A percentile compares a stretch with the other conserved stretches of the same genome.
Evolutionary conservation across 2,113 vertebrate species (phyloP).

Genomic region (Merops nubicus): DNA sequence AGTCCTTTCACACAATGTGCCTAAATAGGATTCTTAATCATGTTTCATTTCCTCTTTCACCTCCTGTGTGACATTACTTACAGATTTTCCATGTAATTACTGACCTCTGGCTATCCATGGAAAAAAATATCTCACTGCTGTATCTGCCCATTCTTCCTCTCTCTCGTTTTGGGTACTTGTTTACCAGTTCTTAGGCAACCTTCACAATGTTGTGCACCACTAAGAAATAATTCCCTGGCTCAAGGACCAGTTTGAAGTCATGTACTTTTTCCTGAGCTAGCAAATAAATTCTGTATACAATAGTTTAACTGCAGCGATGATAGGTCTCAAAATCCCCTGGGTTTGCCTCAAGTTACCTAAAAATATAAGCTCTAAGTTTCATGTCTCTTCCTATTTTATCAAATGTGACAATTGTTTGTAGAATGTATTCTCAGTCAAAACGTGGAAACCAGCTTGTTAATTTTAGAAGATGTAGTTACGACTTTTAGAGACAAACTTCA

Average conservation of each 20-base stretch:
- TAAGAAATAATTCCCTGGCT: background rate
- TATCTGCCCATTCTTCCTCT: background rate
- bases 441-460: background rate
- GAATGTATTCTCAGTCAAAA: background rate
- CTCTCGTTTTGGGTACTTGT: slow-evolving; percentile 2
- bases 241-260: background rate
- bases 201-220: background rate
- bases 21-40: background rate
- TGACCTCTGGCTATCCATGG: slow-evolving; percentile 23
- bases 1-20: background rate
- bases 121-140: slow-evolving; percentile 4
- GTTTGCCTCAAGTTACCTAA: background rate
- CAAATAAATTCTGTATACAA: background rate
- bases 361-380: background rate
- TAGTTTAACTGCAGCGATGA: background rate
- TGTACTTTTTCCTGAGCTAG: background rate
- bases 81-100: slow-evolving; percentile 6
- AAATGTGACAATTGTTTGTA: background rate
- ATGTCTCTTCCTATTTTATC: background rate
- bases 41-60: slow-evolving; percentile 22
- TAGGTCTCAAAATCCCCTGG: background rate
- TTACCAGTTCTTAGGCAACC: slow-evolving; percentile 14
- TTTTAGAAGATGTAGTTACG: background rate
- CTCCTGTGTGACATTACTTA: background rate
- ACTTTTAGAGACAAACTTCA: background rate